Evolutionary conservation across 2,797 vertebrate genomes (phyloP), one percentile per base, ranked within the genome.

Genomic region (Spheniscus humboldti): DNA sequence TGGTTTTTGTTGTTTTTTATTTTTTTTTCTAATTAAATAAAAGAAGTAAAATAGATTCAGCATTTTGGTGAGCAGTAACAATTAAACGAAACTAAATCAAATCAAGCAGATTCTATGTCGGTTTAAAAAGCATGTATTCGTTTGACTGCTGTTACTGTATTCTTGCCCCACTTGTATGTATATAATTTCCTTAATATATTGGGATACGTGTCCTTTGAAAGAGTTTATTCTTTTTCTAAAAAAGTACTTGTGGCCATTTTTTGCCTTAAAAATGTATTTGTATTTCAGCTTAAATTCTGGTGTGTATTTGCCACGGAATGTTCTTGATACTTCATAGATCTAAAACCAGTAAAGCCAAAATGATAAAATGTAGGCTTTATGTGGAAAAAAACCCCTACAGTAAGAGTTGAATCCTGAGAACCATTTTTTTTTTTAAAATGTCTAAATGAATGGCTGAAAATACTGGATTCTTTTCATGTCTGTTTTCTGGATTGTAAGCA

Each of bases 111-210:
- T 37, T 47, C 24, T 13, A 0, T 30, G 25, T 41, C 28, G 9
- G 18, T 50, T 72, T 25, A 33, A 31, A 53, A 39, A 39, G n/a
- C 28, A 3, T 2, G 5, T 14, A 11, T 10, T 77, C 19, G 0
- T 55, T 39, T 60, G 18, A 4, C 18, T 41, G 20, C 64, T 80
- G 64, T 27, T 17, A 35, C 24, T 18, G 10, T 47, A 3, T 28
- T 27, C 8, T 2, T 43, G 30, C 14, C 17, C 18, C 1, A 1
- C 7, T 33, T 30, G 11, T 10, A 3, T 2, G 2, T 50, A 0
- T 35, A 1, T 57, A 72, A 30, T 67, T 79, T 60, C 19, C 37
- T 28, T 47, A 10, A 7, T 25, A 1, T 17, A 6, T 8, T 31
- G 18, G 31, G 22, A 28, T 62, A 9, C 0, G 0, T 37, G 9